Base-by-base conservation (phyloP, 2,888 invertebrate genomes). In the Chouioia cunea region DNA sequence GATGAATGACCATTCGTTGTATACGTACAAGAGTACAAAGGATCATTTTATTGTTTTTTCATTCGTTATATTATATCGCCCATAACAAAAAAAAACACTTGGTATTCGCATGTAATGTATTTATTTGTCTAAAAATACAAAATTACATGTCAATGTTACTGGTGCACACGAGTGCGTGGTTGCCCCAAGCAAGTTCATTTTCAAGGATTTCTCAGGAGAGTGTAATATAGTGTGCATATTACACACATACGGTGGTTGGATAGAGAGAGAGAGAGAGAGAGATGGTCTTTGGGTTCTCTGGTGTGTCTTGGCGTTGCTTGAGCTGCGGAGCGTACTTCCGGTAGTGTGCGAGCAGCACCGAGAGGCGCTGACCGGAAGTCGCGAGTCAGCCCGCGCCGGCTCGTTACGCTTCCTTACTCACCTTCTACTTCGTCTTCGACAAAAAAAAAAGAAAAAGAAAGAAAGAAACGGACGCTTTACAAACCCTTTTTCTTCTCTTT, bases 361-460 rank as follows among this genome's bases (percentile, higher is more conserved):
- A 27, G n/a, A n/a, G 76, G 78, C 76, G 73, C 81, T 84, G 85
- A 85, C 85, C 85, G 85, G 85, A 85, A 85, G 84, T 85, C 83
- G 84, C 85, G 83, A 84, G 83, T 84, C 85, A 82, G 81, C 44
- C 36, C 50, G 50, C 59, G 48, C 82, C 79, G 79, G 80, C 77
- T 81, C 84, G 84, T 84, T 83, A 83, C 84, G 84, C 84, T 84
- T 83, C 84, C 84, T 82, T 82, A 81, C 80, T 81, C 80, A 80
- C 79, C 79, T 79, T 81, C 36, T 12, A 27, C 27, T 27, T 27
- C 10, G 36, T 60, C 54, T 52, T 68, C 59, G 47, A 20, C 66
- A 50, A 50, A 54, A 43, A 53, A 63, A 53, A 50, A 57, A 54
- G 56, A 63, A 46, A 27, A n/a, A 67, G 27, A 36, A 57, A 50